These are phyloP conservation scores for Galeopterus variegatus DNA, from an alignment of 2,113 vertebrate species.

Conservation along the genomic window DNA sequence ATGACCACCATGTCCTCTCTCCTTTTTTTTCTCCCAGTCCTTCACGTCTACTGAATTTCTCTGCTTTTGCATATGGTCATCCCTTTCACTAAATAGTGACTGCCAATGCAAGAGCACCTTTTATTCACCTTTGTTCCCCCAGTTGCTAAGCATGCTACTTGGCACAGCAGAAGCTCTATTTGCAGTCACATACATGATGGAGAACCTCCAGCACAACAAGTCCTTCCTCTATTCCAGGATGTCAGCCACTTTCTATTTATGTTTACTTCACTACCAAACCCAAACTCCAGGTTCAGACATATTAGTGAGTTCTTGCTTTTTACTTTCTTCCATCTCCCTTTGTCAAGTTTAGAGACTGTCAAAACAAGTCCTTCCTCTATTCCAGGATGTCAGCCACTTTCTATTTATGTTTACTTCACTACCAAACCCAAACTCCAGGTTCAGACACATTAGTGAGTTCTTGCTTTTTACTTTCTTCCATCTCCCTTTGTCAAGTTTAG, in stretches of 20 bases:
- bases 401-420: background rate
- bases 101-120: background rate
- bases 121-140: background rate
- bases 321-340: background rate
- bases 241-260: background rate
- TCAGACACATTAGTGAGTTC: background rate
- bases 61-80: background rate
- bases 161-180: background rate
- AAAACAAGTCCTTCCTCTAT: background rate
- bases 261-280: background rate
- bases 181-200: background rate
- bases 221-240: background rate
- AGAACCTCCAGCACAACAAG: background rate
- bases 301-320: background rate
- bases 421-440: background rate
- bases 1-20: background rate
- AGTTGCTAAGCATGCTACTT: background rate
- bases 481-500: background rate
- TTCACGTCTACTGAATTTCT: background rate
- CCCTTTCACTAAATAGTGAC: background rate
- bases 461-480: conserved; percentile 1
- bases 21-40: background rate
- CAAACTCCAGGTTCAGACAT: background rate
- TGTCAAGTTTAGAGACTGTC: background rate
- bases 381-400: background rate